Percentiles rank a stretch among this genome's conserved stretches.
phyloP scores from a whole-genome alignment of 2,113 vertebrate genomes.

The Apus apus region DNA sequence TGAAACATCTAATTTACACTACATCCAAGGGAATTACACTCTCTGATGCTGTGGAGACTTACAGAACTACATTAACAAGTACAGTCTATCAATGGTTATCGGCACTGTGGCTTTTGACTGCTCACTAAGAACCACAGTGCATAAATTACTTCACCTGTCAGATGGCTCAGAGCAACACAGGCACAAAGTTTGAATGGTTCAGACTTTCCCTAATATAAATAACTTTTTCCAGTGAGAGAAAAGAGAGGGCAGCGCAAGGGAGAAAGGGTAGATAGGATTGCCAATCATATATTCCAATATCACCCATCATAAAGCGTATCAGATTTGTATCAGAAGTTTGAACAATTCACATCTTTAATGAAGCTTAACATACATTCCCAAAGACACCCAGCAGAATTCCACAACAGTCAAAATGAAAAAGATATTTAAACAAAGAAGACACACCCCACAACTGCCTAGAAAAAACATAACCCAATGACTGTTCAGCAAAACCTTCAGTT shows the following conservation, averaged over 20 bases:
- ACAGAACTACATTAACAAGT: conserved; percentile 47
- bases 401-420: background rate
- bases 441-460: background rate
- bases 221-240: background rate
- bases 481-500: background rate
- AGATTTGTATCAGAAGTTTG: background rate
- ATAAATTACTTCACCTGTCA: conserved; percentile 62
- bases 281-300: background rate
- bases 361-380: background rate
- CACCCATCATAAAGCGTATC: background rate
- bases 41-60: conserved; percentile 22
- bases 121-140: conserved; percentile 48
- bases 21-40: conserved; percentile 33
- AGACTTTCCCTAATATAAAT: background rate
- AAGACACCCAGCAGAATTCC: background rate
- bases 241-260: background rate
- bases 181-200: conserved; percentile 25
- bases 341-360: background rate
- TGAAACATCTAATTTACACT: conserved; percentile 47
- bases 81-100: conserved; percentile 61
- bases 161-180: conserved; percentile 45
- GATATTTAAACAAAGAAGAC: background rate
- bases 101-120: conserved; percentile 58
- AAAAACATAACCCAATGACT: background rate
- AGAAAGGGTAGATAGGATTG: background rate